Evolutionary conservation across 1,140 invertebrate genomes (phyloP).

Genomic region (Drusus annulatus): DNA sequence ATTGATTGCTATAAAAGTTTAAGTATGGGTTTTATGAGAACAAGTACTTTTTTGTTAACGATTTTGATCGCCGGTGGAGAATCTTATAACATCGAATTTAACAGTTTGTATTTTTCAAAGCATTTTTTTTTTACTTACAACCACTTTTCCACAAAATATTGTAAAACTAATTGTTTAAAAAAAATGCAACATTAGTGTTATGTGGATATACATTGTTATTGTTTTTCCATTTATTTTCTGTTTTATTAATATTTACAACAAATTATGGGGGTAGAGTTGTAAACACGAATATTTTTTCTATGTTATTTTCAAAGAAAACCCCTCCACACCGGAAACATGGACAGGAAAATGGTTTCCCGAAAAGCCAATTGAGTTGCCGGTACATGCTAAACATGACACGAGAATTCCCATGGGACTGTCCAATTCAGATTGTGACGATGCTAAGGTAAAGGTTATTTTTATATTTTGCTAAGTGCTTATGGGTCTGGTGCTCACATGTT

Average conservation of each 20-base stretch:
- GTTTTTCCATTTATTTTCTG: too few species aligned
- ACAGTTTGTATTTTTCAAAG: too few species aligned
- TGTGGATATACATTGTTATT: too few species aligned
- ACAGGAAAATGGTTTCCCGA: conserved; percentile 69
- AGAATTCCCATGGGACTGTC: conserved; percentile 74
- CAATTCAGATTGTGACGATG: conserved; percentile 78
- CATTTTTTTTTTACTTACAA: too few species aligned
- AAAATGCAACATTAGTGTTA: too few species aligned
- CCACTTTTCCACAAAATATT: too few species aligned
- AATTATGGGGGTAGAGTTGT: too few species aligned
- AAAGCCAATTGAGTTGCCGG: conserved; percentile 36
- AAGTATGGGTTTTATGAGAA: neutral
- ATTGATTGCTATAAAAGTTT: neutral
- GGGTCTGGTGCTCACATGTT: too few species aligned
- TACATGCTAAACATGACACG: neutral
- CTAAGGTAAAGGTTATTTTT: conserved; percentile 70
- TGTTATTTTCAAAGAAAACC: neutral
- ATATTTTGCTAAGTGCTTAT: too few species aligned
- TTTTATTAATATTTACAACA: too few species aligned
- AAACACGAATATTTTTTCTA: neutral
- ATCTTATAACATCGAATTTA: too few species aligned
- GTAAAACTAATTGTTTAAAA: too few species aligned
- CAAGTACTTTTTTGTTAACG: neutral
- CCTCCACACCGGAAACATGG: conserved; percentile 58
- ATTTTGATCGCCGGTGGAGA: neutral